These are phyloP conservation scores for Eulemur coronatus DNA, from an alignment of 2,797 vertebrate species.

Conservation along the genomic window DNA sequence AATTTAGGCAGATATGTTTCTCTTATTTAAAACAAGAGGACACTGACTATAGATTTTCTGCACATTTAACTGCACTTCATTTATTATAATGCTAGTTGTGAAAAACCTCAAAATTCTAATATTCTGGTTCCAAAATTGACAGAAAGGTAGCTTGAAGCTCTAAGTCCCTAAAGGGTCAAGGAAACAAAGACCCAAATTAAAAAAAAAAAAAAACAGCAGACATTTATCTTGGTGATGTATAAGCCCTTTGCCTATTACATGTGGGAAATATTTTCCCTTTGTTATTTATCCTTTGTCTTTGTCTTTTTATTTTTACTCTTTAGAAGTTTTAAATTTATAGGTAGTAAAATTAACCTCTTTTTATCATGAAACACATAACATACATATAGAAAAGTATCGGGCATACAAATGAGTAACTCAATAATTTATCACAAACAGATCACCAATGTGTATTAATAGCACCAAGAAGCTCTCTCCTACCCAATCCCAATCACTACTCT, in stretches of 20 bases:
- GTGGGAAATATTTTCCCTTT: neutral
- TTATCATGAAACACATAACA: neutral
- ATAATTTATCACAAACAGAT: neutral
- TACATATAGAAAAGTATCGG: neutral
- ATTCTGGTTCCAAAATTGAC: neutral
- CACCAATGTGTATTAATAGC: neutral
- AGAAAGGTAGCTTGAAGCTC: neutral
- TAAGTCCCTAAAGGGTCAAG: neutral
- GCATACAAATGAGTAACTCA: neutral
- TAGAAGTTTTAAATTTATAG: conserved; percentile 29
- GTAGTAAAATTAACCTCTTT: neutral
- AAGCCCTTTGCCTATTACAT: neutral
- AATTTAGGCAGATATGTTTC: neutral
- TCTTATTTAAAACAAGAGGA: neutral
- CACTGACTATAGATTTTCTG: neutral
- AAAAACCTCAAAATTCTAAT: neutral
- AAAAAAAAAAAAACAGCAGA: neutral
- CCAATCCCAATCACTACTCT: neutral
- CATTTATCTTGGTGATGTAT: neutral
- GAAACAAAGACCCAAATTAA: neutral
- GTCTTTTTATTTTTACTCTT: neutral
- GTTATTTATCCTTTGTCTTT: neutral
- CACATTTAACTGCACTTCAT: neutral
- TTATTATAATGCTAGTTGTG: neutral
- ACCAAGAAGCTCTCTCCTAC: neutral